A percentile compares a stretch with the other conserved stretches of the same genome.
Evolutionary conservation across 2,113 vertebrate genomes (phyloP).

Genomic region (Pyrgilauda ruficollis): DNA sequence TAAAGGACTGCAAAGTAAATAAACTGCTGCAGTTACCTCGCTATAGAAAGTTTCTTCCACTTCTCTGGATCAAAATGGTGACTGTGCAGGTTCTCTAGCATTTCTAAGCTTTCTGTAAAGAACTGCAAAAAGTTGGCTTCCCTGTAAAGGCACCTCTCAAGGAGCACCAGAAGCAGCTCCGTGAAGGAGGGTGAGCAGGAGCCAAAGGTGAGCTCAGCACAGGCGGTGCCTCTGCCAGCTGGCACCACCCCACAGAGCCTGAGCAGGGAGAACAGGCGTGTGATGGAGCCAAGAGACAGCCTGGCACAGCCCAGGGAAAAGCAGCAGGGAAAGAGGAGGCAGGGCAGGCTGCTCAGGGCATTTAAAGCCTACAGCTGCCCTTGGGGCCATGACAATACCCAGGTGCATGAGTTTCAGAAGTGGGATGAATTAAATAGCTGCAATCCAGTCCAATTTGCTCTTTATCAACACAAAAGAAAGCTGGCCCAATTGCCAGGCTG

Average conservation of each 20-base stretch:
- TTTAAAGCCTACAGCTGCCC: background rate
- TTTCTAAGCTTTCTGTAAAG: background rate
- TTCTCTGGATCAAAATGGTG: background rate
- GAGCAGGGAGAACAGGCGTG: fast-evolving
- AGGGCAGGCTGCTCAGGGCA: background rate
- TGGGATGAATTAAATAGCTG: background rate
- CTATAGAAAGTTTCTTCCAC: background rate
- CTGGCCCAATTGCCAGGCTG: background rate
- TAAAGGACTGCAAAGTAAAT: background rate
- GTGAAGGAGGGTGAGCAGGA: background rate
- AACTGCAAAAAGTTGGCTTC: background rate
- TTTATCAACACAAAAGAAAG: background rate
- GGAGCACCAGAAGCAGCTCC: background rate
- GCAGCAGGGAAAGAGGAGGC: fast-evolving
- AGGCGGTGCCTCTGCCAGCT: background rate
- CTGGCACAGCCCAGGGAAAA: background rate
- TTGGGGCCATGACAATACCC: background rate
- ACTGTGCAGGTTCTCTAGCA: background rate
- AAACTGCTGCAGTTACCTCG: background rate
- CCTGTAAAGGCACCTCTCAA: background rate
- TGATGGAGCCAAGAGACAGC: fast-evolving
- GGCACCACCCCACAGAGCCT: background rate
- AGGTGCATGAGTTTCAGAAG: background rate
- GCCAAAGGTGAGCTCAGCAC: background rate
- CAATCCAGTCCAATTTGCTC: background rate